Percentiles rank a stretch among this genome's conserved stretches.
Conservation (phyloP, 2,797 vertebrate species). For the Sylvilagus floridanus region DNA sequence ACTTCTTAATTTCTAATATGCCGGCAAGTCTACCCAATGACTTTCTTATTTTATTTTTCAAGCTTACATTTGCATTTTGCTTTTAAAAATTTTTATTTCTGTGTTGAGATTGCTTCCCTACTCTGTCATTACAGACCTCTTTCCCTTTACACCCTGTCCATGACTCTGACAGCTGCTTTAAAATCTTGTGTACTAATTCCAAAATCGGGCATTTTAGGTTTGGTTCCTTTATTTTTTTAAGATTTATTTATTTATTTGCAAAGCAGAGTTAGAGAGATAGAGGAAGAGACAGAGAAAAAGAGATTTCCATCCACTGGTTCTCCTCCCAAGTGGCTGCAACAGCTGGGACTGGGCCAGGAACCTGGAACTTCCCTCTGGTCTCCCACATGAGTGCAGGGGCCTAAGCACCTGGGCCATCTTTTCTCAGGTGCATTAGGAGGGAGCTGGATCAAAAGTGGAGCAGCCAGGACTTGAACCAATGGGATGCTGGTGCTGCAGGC, state of each 20-base stretch:
- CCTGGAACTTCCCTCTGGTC: no score
- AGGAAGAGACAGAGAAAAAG: no score
- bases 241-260: background rate
- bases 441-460: no score
- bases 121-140: background rate
- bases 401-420: no score
- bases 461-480: no score
- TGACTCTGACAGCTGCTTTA: background rate
- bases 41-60: background rate
- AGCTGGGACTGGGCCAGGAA: no score
- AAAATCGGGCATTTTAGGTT: background rate
- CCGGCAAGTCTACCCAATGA: background rate
- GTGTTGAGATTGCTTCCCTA: background rate
- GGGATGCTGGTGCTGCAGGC: no score
- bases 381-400: no score
- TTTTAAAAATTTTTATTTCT: constrained; percentile 24
- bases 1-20: background rate
- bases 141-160: background rate
- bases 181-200: constrained; percentile 22
- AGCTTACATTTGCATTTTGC: constrained; percentile 19
- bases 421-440: no score
- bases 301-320: no score
- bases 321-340: no score
- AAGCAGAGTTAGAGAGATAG: no score
- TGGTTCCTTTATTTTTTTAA: background rate